These are phyloP conservation scores for Luffia ferchaultella DNA, from an alignment of 2,888 invertebrate species.

Conservation along the genomic window DNA sequence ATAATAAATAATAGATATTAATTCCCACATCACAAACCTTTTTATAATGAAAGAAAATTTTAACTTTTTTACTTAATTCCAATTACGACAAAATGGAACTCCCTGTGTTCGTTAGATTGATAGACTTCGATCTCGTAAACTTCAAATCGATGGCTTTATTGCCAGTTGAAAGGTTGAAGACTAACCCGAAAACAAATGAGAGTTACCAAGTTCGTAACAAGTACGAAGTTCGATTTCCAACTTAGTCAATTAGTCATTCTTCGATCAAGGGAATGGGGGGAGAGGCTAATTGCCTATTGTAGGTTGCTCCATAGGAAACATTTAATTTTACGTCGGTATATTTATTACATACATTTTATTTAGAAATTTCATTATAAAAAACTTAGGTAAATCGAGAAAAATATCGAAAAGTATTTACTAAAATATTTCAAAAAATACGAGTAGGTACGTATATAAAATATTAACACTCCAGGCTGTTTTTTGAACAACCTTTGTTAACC, in stretches of 20 bases:
- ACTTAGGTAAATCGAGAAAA: too few species aligned
- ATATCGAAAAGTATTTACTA: too few species aligned
- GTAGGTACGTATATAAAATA: too few species aligned
- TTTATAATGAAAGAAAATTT: neutral
- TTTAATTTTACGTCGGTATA: too few species aligned
- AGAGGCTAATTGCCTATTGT: neutral
- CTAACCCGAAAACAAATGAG: neutral
- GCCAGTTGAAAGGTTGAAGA: neutral
- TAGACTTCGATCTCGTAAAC: neutral
- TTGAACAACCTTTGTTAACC: too few species aligned
- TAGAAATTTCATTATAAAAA: too few species aligned
- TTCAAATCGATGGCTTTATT: neutral
- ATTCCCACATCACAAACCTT: too few species aligned
- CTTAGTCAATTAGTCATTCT: neutral
- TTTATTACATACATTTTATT: too few species aligned
- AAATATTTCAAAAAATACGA: too few species aligned
- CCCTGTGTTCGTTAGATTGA: neutral
- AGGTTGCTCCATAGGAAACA: neutral
- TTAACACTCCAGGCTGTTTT: too few species aligned
- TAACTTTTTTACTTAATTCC: neutral
- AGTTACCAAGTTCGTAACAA: neutral
- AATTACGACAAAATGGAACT: neutral
- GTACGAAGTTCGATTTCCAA: neutral
- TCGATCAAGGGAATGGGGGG: neutral
- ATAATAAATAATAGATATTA: too few species aligned